Conservation (phyloP, 2,888 invertebrate species). For the Azorinus chamasolen region DNA sequence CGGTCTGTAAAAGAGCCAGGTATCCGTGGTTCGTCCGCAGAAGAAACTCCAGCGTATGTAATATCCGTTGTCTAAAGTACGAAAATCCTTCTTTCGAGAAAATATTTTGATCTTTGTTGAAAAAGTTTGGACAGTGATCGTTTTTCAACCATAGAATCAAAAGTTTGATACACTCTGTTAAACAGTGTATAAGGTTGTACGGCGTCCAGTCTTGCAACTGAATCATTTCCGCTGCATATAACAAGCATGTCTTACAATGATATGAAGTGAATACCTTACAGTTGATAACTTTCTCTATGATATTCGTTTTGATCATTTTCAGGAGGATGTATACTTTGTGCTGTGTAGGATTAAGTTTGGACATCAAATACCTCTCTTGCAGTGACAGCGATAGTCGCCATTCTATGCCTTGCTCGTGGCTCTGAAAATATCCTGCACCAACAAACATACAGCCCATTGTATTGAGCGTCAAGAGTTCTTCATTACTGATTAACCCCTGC, state of each 20-base stretch:
- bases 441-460: conserved; percentile 8
- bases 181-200: background rate
- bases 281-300: conserved; percentile 1
- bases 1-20: too few species aligned
- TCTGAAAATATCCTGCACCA: background rate
- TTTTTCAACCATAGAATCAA: background rate
- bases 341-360: conserved; percentile 21
- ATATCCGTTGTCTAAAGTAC: background rate
- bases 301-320: conserved; percentile 21
- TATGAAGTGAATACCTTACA: conserved; percentile 1
- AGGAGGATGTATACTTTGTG: conserved; percentile 27
- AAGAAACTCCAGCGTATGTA: too few species aligned
- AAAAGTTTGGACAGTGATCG: conserved; percentile 13
- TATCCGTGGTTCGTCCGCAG: too few species aligned
- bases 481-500: background rate
- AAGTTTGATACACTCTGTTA: background rate
- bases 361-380: conserved; percentile 30
- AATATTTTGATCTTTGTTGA: conserved; percentile 8
- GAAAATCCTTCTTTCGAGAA: background rate
- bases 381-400: conserved; percentile 29
- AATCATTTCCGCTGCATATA: background rate
- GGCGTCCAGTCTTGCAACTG: background rate
- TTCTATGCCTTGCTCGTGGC: background rate
- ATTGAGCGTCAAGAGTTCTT: background rate
- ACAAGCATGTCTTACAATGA: conserved; percentile 13